Evolutionary conservation across 2,797 vertebrate genomes (phyloP), one percentile per base, ranked within the genome.

Genomic region (Melopsittacus undulatus): DNA sequence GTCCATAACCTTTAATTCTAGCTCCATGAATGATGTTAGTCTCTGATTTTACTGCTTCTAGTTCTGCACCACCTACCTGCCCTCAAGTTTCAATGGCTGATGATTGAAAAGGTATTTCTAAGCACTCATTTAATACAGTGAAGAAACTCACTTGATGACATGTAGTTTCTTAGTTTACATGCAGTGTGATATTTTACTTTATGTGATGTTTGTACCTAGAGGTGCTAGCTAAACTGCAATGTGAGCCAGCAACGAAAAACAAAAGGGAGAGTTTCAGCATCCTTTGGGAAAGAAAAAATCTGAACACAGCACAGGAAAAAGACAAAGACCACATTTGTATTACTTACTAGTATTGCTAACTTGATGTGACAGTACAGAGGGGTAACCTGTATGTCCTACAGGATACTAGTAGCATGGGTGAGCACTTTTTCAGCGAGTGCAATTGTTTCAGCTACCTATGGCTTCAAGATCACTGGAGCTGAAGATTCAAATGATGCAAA

Each of bases 1-100:
- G 99, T 98, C 32, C 68, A n/a, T 49, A n/a, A 3, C 48, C 36
- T 32, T 56, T 56, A 42, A 4, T 7, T 46, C 22, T 22, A 4
- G 15, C 36, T 66, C 46, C 22, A 0, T 2, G 1, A 17, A 17
- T 10, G 2, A 49, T 36, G 43, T 40, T 1, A 19, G 40, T 36
- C 17, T 11, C 77, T 36, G 66, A 24, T 14, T 59, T 69, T 69
- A 4, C 23, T 48, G 21, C 52, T 80, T 45, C 68, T 54, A 10
- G 15, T 77, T 57, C 83, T 77, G 36, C 26, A 67, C 29, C 45
- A 7, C 70, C 84, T 11, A 24, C 13, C 22, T 54, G 56, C 66
- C 29, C 45, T 51, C 43, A 20, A 2, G 7, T 40, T 94, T 43
- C 45, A 63, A 29, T 32, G 45, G 27, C 49, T 79, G 69, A 30